These are phyloP conservation scores for Hemichromis elongatus DNA, from an alignment of 2,113 vertebrate species.

Conservation along the genomic window DNA sequence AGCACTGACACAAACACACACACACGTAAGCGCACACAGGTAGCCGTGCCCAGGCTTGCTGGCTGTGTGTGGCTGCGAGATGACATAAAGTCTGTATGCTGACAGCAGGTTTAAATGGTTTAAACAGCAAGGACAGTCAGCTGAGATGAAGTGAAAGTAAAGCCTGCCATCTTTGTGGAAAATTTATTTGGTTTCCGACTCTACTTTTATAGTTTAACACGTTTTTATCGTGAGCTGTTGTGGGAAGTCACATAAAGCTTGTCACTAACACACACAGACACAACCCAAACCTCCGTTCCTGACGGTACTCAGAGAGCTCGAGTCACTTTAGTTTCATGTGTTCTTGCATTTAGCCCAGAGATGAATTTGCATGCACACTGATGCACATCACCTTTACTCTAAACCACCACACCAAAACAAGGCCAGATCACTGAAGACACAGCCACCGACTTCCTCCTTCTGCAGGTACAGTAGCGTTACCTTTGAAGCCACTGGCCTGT, in stretches of 20 bases:
- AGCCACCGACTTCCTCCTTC: neutral
- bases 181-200: neutral
- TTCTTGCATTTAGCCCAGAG: neutral
- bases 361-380: neutral
- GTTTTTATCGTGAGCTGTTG: neutral
- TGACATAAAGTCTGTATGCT: neutral
- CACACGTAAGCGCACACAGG: neutral
- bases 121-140: neutral
- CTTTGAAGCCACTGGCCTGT: neutral
- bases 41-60: neutral
- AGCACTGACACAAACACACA: neutral
- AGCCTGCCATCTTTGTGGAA: neutral
- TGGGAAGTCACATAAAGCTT: neutral
- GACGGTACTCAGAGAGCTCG: neutral
- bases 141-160: neutral
- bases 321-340: neutral
- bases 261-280: neutral
- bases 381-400: neutral
- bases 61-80: neutral
- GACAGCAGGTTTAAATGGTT: neutral
- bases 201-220: neutral
- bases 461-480: neutral
- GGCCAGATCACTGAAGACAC: neutral
- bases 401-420: slow-evolving; percentile 13
- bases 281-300: neutral